Conservation (phyloP, 2,797 vertebrate genomes). For the Ispidina lecontei region DNA sequence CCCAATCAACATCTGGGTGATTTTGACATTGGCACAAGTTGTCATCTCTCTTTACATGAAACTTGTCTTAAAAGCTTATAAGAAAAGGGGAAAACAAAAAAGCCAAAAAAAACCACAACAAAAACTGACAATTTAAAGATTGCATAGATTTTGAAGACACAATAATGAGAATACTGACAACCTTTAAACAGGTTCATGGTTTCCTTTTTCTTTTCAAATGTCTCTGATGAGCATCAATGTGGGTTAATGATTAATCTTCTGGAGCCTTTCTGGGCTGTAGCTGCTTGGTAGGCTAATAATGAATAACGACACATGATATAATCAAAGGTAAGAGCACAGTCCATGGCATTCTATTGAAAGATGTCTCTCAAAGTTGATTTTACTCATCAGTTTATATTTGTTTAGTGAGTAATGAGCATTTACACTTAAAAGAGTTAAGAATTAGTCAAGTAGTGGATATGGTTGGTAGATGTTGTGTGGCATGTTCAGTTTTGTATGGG, state of each 20-base stretch:
- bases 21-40: background rate
- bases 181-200: background rate
- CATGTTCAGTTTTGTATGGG: background rate
- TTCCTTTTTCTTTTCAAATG: background rate
- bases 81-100: background rate
- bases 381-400: background rate
- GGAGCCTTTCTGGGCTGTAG: background rate
- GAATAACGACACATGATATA: background rate
- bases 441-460: background rate
- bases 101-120: no score
- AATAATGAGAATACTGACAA: background rate
- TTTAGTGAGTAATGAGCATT: background rate
- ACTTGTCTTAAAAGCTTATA: background rate
- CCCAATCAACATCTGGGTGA: background rate
- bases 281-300: background rate
- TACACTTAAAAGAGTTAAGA: background rate
- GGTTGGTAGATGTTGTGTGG: background rate
- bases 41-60: background rate
- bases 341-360: background rate
- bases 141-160: background rate
- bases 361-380: background rate
- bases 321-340: background rate
- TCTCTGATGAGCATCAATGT: fast-evolving
- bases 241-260: background rate
- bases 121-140: background rate